Evolutionary conservation across 2,113 vertebrate genomes (phyloP).

Genomic region (Lasiurus cinereus): DNA sequence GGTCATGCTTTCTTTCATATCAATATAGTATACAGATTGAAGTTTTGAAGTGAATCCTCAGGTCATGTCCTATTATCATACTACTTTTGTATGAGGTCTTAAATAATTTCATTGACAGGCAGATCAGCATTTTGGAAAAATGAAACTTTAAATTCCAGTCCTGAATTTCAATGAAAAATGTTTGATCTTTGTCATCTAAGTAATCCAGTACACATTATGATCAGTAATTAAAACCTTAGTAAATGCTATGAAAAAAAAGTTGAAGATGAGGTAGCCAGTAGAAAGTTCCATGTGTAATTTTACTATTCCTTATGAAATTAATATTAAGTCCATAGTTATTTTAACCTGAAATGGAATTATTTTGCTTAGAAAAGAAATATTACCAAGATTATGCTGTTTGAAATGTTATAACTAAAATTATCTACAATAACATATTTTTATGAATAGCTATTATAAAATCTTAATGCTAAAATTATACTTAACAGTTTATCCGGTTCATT

Average conservation of each 20-base stretch:
- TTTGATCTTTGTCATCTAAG: conserved; percentile 40
- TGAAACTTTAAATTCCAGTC: not conserved
- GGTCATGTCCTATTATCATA: not conserved
- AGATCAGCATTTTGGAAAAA: not conserved
- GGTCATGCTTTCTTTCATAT: not conserved
- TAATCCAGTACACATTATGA: not conserved
- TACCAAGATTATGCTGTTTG: not conserved
- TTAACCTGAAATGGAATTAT: not conserved
- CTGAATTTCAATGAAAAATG: not conserved
- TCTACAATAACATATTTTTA: not conserved
- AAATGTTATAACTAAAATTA: conserved; percentile 38
- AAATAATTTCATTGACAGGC: not conserved
- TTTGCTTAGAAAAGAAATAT: conserved; percentile 14
- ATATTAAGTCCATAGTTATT: conserved; percentile 44
- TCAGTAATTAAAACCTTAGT: not conserved
- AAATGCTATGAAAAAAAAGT: not conserved
- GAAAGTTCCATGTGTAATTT: not conserved
- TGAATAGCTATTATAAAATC: conserved; percentile 13
- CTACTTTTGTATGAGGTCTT: not conserved
- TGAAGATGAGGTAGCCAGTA: not conserved
- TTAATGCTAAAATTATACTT: not conserved
- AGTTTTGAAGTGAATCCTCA: not conserved
- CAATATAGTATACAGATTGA: not conserved
- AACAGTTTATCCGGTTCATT: conserved; percentile 43
- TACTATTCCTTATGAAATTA: conserved; percentile 33